Evolutionary conservation across 2,113 vertebrate species (phyloP).

Genomic region (Myrmecophaga tridactyla): DNA sequence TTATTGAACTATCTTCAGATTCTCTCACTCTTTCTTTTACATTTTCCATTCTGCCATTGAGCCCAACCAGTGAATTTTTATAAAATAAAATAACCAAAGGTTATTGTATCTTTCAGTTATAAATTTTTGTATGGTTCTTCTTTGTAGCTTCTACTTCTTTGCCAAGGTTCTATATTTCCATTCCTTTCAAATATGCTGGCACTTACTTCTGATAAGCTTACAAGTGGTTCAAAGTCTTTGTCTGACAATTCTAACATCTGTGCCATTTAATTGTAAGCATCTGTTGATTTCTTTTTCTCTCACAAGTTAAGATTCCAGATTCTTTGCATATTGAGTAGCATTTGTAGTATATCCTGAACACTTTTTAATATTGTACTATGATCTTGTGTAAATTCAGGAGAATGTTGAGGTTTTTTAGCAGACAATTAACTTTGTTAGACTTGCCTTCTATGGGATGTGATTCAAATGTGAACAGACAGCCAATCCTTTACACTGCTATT

Average conservation of each 20-base stretch:
- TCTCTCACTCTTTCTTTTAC: background rate
- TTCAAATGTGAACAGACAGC: background rate
- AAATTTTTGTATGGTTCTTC: too few species aligned
- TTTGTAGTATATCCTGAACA: background rate
- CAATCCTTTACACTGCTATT: background rate
- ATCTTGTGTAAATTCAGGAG: background rate
- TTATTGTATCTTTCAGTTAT: background rate
- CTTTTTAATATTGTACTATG: background rate
- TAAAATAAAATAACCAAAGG: too few species aligned
- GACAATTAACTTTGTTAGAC: background rate
- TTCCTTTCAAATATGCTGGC: background rate
- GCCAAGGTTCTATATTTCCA: background rate
- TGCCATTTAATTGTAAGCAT: background rate
- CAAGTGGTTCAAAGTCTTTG: background rate
- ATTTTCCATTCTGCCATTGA: too few species aligned
- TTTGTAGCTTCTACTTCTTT: background rate
- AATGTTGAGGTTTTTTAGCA: background rate
- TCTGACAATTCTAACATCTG: background rate
- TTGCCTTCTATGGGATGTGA: background rate
- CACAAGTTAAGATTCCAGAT: background rate
- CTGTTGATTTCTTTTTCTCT: background rate
- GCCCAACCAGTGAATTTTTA: background rate
- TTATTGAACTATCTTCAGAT: background rate
- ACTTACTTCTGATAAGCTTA: background rate
- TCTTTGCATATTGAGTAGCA: background rate